phyloP scores from a whole-genome alignment of 2,888 invertebrate species.

The Spisula solida region DNA sequence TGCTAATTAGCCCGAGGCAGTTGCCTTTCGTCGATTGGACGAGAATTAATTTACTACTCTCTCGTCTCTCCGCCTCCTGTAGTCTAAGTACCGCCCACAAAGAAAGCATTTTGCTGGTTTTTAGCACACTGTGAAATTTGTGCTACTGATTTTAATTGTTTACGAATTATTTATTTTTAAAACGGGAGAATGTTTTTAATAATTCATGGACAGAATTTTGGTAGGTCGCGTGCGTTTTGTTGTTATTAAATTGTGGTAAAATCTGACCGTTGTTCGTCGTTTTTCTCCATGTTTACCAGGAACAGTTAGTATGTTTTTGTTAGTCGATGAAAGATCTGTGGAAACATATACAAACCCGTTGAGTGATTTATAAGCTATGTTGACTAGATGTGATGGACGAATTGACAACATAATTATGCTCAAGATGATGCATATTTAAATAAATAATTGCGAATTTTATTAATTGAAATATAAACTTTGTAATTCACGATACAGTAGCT shows the following conservation, averaged over 20 bases:
- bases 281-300: background rate
- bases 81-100: conserved; percentile 62
- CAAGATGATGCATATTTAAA: too few species aligned
- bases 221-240: background rate
- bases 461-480: too few species aligned
- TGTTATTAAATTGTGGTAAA: background rate
- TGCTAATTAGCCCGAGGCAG: conserved; percentile 66
- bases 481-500: too few species aligned
- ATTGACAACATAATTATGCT: too few species aligned
- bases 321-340: background rate
- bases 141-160: conserved; percentile 14
- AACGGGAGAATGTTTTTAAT: background rate
- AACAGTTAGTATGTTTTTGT: background rate
- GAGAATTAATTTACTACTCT: conserved; percentile 68
- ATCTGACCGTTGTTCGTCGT: background rate
- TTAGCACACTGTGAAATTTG: background rate
- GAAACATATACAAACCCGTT: background rate
- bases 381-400: too few species aligned
- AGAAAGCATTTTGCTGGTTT: conserved; percentile 11
- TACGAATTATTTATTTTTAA: background rate
- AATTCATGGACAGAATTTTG: background rate
- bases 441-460: too few species aligned
- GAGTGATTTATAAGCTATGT: background rate
- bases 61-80: conserved; percentile 43
- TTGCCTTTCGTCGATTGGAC: conserved; percentile 56